Evolutionary conservation across 2,888 invertebrate genomes (phyloP), one percentile per base, ranked within the genome.

Genomic region (Pemphredon lugubris): DNA sequence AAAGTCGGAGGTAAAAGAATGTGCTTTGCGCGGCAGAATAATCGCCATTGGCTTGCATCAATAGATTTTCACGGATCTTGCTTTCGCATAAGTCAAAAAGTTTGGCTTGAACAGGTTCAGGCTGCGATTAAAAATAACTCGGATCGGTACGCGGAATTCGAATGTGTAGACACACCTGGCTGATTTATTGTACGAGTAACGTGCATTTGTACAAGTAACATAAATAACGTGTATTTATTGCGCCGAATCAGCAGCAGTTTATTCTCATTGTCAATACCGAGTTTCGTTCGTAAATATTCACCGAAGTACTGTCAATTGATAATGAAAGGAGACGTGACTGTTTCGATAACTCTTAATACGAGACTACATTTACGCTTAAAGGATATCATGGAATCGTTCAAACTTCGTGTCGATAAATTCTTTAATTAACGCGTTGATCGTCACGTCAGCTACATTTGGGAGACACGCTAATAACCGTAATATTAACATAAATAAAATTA

Each of bases 151-250:
- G 34, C 1, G 34, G 3, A 34, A 34, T 34, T 34, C 34, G 34
- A n/a, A n/a, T n/a, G 34, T 34, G n/a, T n/a, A 34, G n/a, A 34
- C 34, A 7, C 3, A 34, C 0, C 0, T 7, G 11, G n/a, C n/a
- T n/a, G 34, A 34, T 34, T 11, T 34, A 34, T n/a, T 34, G n/a
- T n/a, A 34, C 34, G n/a, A 34, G n/a, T 34, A 34, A 34, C 34
- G 34, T n/a, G 34, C n/a, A n/a, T n/a, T n/a, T n/a, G 3, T 9
- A n/a, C 11, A 34, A 34, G n/a, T 34, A 34, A 34, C 34, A 34
- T 34, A 34, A 34, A 34, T 34, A 1, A n/a, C 4, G n/a, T 9
- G n/a, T 34, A 34, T 34, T 34, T 34, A 34, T n/a, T 30, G 30
- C 30, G 9, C 6, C 9, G 2, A 9, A 9, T 9, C 7, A 30